A percentile compares a stretch with the other conserved stretches of the same genome.
Evolutionary conservation across 2,888 invertebrate genomes (phyloP).

Genomic region (Polydesmus complanatus): DNA sequence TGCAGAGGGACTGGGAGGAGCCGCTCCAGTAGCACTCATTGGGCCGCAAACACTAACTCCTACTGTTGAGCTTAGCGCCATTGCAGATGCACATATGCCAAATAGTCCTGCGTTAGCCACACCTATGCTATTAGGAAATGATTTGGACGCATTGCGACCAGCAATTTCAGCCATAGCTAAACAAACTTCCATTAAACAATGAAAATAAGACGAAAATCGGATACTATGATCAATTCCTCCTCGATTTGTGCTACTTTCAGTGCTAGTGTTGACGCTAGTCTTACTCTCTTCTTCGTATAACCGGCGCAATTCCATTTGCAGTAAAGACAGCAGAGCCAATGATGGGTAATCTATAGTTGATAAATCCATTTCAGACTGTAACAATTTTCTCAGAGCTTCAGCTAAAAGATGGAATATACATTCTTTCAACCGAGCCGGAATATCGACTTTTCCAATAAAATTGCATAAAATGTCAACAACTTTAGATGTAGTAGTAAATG

Average conservation of each 20-base stretch:
- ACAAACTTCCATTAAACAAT: conserved; percentile 28
- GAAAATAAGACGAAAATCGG: conserved; percentile 31
- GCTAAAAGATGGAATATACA: conserved; percentile 30
- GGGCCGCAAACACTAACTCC: background rate
- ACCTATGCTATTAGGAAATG: background rate
- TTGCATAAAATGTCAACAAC: conserved; percentile 28
- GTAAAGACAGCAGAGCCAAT: conserved; percentile 19
- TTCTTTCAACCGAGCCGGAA: conserved; percentile 30
- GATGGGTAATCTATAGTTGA: conserved; percentile 22
- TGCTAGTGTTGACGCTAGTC: background rate
- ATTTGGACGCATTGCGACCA: background rate
- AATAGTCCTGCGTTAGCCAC: background rate
- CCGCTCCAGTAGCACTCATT: background rate
- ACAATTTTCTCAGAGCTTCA: conserved; percentile 27
- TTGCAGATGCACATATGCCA: background rate
- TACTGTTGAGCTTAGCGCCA: background rate
- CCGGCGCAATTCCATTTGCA: conserved; percentile 28
- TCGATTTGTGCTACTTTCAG: background rate
- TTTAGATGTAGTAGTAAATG: conserved; percentile 27
- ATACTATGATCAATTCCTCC: conserved; percentile 27
- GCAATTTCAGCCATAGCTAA: conserved; percentile 28
- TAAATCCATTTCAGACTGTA: conserved; percentile 14
- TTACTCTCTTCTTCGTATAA: conserved; percentile 27
- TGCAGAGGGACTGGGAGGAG: conserved; percentile 24
- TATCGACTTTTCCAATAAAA: conserved; percentile 29